Evolutionary conservation across 2,888 invertebrate genomes (phyloP).

Genomic region (Xylota segnis): DNA sequence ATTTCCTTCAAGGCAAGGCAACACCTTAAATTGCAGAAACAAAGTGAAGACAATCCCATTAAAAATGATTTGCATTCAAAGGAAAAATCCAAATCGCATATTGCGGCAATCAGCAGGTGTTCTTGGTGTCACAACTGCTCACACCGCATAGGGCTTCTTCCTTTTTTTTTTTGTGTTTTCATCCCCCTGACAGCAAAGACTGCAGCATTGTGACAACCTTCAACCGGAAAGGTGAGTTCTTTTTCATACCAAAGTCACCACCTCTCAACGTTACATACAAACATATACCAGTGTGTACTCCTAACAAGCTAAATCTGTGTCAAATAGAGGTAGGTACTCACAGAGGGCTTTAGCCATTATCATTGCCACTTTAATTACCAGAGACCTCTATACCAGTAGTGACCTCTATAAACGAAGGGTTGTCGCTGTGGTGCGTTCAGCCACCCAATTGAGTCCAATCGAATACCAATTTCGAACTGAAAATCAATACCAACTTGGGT

Average conservation of each 20-base stretch:
- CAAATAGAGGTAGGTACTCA: slow-evolving; percentile 30
- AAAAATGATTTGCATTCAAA: slow-evolving; percentile 38
- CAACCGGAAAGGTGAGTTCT: slow-evolving; percentile 11
- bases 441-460: slow-evolving; percentile 47
- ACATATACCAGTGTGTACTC: neutral
- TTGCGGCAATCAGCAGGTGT: slow-evolving; percentile 52
- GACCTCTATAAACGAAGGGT: slow-evolving; percentile 23
- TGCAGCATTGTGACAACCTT: slow-evolving; percentile 44
- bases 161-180: neutral
- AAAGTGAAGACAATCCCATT: slow-evolving; percentile 33
- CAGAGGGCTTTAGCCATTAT: slow-evolving; percentile 62
- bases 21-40: neutral
- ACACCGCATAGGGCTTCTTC: slow-evolving; percentile 32
- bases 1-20: neutral
- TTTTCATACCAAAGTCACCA: neutral
- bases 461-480: slow-evolving; percentile 24
- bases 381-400: slow-evolving; percentile 47
- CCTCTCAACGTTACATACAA: neutral
- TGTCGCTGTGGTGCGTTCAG: neutral
- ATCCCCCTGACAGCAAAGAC: slow-evolving; percentile 21
- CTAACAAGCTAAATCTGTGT: slow-evolving; percentile 54
- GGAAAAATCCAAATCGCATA: slow-evolving; percentile 30
- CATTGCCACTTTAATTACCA: slow-evolving; percentile 71
- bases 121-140: slow-evolving; percentile 19
- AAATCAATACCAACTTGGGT: slow-evolving; percentile 32